phyloP scores from a whole-genome alignment of 1,140 invertebrate genomes.

The Brachionus asplanchnoidis region DNA sequence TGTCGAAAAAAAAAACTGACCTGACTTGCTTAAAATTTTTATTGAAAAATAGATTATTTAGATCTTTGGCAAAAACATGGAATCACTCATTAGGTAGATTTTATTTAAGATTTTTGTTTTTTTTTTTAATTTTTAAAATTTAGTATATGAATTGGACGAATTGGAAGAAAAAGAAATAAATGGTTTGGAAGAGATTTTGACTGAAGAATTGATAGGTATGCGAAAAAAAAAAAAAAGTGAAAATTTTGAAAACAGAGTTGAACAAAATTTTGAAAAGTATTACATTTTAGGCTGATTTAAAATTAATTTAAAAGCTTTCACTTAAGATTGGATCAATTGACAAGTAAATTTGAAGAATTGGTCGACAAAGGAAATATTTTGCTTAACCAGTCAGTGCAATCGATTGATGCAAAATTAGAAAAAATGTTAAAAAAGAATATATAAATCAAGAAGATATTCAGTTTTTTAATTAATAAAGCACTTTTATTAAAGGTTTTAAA shows the following conservation, averaged over 20 bases:
- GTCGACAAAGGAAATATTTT: neutral
- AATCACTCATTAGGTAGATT: neutral
- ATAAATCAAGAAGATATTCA: neutral
- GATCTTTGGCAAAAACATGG: neutral
- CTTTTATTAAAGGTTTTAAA: neutral
- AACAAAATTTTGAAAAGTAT: slow-evolving; percentile 30
- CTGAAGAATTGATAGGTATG: neutral
- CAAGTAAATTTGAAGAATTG: slow-evolving; percentile 19
- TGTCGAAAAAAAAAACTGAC: neutral
- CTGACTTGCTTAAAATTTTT: neutral
- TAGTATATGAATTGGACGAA: slow-evolving; percentile 27
- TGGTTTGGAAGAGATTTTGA: neutral
- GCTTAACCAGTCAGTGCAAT: neutral
- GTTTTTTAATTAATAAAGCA: too few relatives aligned
- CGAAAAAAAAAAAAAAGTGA: neutral
- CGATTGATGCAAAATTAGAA: neutral
- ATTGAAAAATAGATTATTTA: neutral
- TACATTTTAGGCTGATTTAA: neutral
- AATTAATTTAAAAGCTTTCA: neutral
- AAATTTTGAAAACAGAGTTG: neutral
- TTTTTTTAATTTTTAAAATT: neutral
- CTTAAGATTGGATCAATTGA: slow-evolving; percentile 17
- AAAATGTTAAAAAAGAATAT: neutral
- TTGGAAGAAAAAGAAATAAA: neutral
- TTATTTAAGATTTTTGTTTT: neutral